Base-by-base conservation (phyloP, 1,140 invertebrate species). In the Sitophilus oryzae region DNA sequence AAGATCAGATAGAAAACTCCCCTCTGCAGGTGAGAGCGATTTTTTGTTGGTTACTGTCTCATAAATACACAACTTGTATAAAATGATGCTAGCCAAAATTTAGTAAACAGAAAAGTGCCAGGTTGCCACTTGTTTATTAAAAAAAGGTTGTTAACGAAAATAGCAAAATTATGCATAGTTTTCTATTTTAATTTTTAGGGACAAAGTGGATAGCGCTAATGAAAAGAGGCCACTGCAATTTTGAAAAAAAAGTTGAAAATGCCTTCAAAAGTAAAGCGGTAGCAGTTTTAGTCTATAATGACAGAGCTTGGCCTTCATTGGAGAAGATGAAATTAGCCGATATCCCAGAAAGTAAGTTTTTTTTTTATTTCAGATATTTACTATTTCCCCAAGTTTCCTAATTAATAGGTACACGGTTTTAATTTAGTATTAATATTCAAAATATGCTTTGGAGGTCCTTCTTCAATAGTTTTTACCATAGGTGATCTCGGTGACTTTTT, bases 151-250 rank as follows among this genome's bases (percentile, higher is more conserved):
- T 8, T 38, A n/a, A 5, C 4, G 6, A 38, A 14, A 41, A 16
- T 19, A 18, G 10, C 18, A 16, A 41, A n/a, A 4, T 19, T 41
- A 19, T 41, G 10, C 9, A n/a, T 16, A 34, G 10, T 15, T 43
- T 42, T 35, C 37, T n/a, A n/a, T n/a, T n/a, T n/a, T n/a, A n/a
- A n/a, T 1, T 46, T 54, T 42, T 34, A 56, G 55, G 67, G 0
- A 74, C 78, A 16, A 76, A 82, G 0, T 91, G 87, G 86, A 82
- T 91, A 47, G 88, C 87, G 1, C 71, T 91, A 41, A 82, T 89
- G 2, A 77, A 80, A 58, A 71, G 86, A 14, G 88, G 87, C 19
- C 74, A 70, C 15, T 91, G 88, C 71, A 83, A 83, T 59, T 88
- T 88, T 66, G 82, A 87, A 64, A 78, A 81, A 40, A 91, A 90